Evolutionary conservation across 35 echinoderm and acorn worm genomes (phyloP).

Genomic region (Heliocidaris tuberculata): DNA sequence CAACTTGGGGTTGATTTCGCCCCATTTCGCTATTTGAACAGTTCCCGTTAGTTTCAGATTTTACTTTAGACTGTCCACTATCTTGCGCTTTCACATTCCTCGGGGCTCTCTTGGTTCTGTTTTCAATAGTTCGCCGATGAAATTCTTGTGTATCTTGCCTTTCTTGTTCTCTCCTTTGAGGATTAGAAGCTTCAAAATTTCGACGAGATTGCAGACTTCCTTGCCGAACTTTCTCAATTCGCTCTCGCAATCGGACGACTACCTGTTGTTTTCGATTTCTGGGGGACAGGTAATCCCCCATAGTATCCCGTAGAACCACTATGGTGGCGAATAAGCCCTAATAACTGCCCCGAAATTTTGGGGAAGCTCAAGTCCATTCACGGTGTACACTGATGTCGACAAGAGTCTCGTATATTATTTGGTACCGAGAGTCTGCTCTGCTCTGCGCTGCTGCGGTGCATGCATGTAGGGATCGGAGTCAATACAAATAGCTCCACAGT

Average conservation of each 20-base stretch:
- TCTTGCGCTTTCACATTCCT: conserved; percentile 62
- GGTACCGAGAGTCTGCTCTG: neutral
- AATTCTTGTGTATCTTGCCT: conserved; percentile 47
- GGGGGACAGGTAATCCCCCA: conserved; percentile 73
- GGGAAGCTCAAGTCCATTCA: neutral
- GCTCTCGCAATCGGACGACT: conserved; percentile 53
- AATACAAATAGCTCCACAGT: conserved; percentile 19
- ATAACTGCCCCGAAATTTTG: conserved; percentile 46
- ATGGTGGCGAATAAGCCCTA: conserved; percentile 60
- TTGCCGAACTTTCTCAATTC: conserved; percentile 58
- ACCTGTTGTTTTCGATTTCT: conserved; percentile 53
- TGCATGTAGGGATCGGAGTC: neutral
- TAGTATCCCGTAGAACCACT: conserved; percentile 66
- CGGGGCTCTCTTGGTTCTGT: conserved; percentile 54
- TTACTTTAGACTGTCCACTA: conserved; percentile 61
- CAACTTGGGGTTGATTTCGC: conserved; percentile 47
- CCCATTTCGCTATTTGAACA: conserved; percentile 50
- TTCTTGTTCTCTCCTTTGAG: conserved; percentile 47
- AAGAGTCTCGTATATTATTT: neutral
- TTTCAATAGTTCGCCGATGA: conserved; percentile 52
- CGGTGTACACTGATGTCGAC: neutral
- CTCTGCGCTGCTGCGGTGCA: neutral
- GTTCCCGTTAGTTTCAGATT: conserved; percentile 43
- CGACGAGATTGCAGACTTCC: conserved; percentile 1
- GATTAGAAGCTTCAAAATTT: conserved; percentile 5